Evolutionary conservation across 2,113 vertebrate genomes (phyloP).

Genomic region (Pteruthius melanotis): DNA sequence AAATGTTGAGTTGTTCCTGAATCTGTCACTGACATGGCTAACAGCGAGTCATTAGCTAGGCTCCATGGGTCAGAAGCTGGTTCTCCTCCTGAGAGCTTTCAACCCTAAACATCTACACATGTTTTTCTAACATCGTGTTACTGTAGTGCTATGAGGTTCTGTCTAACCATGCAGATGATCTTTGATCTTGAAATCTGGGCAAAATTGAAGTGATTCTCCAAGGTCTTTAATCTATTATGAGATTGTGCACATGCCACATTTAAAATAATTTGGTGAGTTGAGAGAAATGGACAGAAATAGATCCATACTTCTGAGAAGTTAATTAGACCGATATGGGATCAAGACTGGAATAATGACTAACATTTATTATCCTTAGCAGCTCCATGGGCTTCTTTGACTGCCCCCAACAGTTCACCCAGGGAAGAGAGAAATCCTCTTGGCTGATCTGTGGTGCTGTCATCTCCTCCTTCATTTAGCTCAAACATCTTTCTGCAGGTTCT

Average conservation of each 20-base stretch:
- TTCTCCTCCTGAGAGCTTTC: background rate
- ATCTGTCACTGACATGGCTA: background rate
- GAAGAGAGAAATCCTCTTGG: background rate
- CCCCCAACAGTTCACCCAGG: background rate
- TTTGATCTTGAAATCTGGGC: slow-evolving; percentile 13
- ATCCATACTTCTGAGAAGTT: slow-evolving; percentile 35
- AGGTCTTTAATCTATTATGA: slow-evolving; percentile 24
- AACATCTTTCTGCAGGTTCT: background rate
- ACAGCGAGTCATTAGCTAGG: background rate
- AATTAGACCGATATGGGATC: slow-evolving; percentile 21
- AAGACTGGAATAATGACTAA: slow-evolving; percentile 41
- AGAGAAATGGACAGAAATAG: slow-evolving; percentile 49
- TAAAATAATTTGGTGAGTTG: slow-evolving; percentile 31
- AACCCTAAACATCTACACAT: background rate
- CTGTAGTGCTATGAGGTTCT: background rate
- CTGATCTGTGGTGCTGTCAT: background rate
- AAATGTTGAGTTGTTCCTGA: background rate
- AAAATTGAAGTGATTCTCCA: background rate
- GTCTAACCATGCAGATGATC: background rate
- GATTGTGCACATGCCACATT: background rate
- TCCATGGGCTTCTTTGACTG: slow-evolving; percentile 7
- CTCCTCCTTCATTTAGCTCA: background rate
- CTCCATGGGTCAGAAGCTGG: background rate
- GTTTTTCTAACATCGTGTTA: background rate
- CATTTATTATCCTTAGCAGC: slow-evolving; percentile 34